A percentile compares a stretch with the other conserved stretches of the same genome.
These are phyloP conservation scores for Aphelenchoides avenae DNA, from an alignment of 1,140 invertebrate species.

Conservation along the genomic window DNA sequence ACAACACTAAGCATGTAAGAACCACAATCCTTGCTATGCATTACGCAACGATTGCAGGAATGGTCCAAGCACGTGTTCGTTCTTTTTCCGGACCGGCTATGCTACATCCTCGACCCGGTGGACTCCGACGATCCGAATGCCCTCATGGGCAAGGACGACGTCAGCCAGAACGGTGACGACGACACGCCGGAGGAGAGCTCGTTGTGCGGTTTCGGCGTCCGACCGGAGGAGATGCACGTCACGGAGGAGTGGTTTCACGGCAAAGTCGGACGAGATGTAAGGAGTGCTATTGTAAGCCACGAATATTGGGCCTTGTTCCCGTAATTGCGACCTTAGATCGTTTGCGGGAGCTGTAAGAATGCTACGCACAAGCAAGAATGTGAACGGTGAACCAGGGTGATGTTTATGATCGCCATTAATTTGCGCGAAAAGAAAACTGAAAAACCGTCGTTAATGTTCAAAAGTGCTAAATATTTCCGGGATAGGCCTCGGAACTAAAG, in stretches of 20 bases:
- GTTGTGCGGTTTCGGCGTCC: slow-evolving; percentile 44
- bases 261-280: slow-evolving; percentile 48
- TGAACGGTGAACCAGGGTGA: too few species aligned
- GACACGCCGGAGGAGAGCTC: slow-evolving; percentile 19
- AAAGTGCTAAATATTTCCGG: too few species aligned
- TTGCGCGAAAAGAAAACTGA: too few species aligned
- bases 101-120: slow-evolving; percentile 38
- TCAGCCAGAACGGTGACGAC: slow-evolving; percentile 45
- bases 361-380: too few species aligned
- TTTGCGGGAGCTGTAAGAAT: too few species aligned
- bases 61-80: slow-evolving; percentile 48
- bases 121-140: slow-evolving; percentile 27
- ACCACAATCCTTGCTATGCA: too few species aligned
- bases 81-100: slow-evolving; percentile 50
- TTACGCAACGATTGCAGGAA: neutral
- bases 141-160: slow-evolving; percentile 28
- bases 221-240: slow-evolving; percentile 56
- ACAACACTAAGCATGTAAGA: slow-evolving; percentile 21
- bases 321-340: too few species aligned
- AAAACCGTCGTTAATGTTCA: too few species aligned
- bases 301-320: neutral
- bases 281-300: too few species aligned
- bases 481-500: too few species aligned
- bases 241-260: slow-evolving; percentile 59
- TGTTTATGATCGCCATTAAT: too few species aligned